phyloP scores from a whole-genome alignment of 2,113 vertebrate genomes.

The Synchiropus splendidus region DNA sequence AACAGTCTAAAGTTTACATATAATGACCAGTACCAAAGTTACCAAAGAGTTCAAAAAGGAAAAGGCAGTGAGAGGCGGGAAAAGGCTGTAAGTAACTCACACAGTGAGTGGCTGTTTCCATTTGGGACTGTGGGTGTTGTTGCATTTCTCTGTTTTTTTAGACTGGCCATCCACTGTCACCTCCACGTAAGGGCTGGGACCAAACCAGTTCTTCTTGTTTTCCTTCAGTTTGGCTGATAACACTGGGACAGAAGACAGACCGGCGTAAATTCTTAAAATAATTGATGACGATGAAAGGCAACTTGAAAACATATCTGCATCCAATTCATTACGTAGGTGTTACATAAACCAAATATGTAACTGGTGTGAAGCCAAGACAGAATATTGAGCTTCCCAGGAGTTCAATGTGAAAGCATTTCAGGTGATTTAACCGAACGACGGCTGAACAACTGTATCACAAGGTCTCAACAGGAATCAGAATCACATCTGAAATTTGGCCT shows the following conservation, averaged over 20 bases:
- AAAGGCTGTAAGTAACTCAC: slow-evolving; percentile 73
- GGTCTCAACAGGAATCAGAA: too few relatives aligned
- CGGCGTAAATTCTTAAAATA: not conserved
- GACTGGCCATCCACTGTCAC: slow-evolving; percentile 93
- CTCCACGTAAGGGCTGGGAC: slow-evolving; percentile 96
- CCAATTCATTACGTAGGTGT: too few relatives aligned
- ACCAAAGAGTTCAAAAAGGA: too few relatives aligned
- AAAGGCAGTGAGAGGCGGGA: too few relatives aligned
- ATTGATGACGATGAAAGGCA: too few relatives aligned
- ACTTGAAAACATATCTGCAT: not conserved
- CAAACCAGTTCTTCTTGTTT: slow-evolving; percentile 98
- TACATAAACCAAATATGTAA: too few relatives aligned
- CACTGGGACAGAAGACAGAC: slow-evolving; percentile 63
- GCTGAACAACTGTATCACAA: too few relatives aligned
- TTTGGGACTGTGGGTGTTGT: slow-evolving; percentile 92
- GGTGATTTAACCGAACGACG: too few relatives aligned
- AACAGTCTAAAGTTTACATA: too few relatives aligned
- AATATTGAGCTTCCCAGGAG: not conserved
- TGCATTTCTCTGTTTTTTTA: slow-evolving; percentile 98
- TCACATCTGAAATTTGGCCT: too few relatives aligned
- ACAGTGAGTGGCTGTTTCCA: slow-evolving; percentile 98
- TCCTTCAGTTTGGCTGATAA: slow-evolving; percentile 96
- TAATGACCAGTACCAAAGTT: too few relatives aligned
- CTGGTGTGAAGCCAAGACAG: too few relatives aligned
- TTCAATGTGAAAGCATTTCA: not conserved